These are phyloP conservation scores for Cisticola juncidis DNA, from an alignment of 2,113 vertebrate genomes.

Conservation along the genomic window DNA sequence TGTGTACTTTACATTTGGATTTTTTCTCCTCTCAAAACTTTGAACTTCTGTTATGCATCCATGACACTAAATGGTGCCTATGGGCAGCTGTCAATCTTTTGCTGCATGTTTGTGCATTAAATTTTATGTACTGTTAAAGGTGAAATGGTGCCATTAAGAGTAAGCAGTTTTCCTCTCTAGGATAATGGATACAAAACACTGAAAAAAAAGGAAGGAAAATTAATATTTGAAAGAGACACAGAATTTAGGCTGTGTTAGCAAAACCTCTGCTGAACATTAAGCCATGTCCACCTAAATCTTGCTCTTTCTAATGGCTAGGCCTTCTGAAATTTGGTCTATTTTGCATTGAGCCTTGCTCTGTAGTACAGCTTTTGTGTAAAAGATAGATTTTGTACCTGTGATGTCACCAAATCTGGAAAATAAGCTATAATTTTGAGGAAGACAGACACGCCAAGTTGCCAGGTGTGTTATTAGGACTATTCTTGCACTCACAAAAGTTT, in stretches of 20 bases:
- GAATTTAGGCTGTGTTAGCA: not conserved
- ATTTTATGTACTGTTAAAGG: conserved; percentile 22
- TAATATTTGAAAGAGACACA: not conserved
- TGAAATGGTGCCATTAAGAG: not conserved
- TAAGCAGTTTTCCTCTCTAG: not conserved
- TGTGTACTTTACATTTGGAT: not conserved
- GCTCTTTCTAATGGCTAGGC: not conserved
- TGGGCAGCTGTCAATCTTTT: conserved; percentile 25
- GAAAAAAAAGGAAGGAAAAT: not conserved
- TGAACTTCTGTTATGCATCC: conserved; percentile 4
- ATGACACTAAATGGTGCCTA: not conserved
- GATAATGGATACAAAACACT: not conserved
- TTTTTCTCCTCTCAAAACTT: not conserved
- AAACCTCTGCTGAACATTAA: not conserved
- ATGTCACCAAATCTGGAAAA: not conserved
- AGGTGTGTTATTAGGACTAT: too few relatives aligned
- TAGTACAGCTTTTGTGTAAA: not conserved
- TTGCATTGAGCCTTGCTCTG: not conserved
- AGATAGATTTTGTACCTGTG: not conserved
- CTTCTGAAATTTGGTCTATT: not conserved
- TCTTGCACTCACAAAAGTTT: not conserved
- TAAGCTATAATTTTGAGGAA: not conserved
- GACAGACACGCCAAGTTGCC: not conserved
- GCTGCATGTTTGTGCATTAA: not conserved
- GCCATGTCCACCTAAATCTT: not conserved